Conservation (phyloP, 2,113 vertebrate genomes). For the Mesembrinibis cayennensis region DNA sequence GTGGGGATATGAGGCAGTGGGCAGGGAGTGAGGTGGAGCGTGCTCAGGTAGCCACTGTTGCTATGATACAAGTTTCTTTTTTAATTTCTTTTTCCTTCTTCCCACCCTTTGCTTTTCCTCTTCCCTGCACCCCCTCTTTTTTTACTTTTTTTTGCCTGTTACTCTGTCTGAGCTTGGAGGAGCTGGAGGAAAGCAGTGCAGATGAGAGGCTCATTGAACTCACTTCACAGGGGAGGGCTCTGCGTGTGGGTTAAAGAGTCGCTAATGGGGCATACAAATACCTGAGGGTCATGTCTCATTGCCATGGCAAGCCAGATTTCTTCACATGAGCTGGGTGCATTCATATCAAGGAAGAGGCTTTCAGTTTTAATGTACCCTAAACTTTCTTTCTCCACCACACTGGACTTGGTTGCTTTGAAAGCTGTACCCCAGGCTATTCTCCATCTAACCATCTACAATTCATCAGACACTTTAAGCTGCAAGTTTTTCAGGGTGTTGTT, state of each 20-base stretch:
- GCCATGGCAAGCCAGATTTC: background rate
- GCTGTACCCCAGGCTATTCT: background rate
- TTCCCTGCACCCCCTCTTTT: background rate
- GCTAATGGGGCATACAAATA: background rate
- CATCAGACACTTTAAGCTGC: background rate
- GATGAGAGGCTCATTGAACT: background rate
- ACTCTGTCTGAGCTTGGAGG: background rate
- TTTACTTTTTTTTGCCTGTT: background rate
- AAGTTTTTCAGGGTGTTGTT: constrained; percentile 6
- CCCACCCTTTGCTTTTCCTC: background rate
- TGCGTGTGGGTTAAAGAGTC: background rate
- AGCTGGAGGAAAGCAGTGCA: background rate
- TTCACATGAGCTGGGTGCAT: background rate
- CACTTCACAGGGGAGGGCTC: background rate
- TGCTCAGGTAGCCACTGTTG: background rate
- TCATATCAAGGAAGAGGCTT: background rate
- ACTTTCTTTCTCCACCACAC: background rate
- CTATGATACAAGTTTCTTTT: background rate
- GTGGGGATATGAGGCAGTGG: background rate
- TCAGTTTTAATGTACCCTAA: background rate
- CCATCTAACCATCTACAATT: background rate
- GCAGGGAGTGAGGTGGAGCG: background rate
- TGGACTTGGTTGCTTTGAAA: background rate
- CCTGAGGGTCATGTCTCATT: background rate
- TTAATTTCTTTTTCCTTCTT: background rate